A percentile compares a stretch with the other conserved stretches of the same genome.
These are phyloP conservation scores for Pygocentrus nattereri DNA, from an alignment of 2,797 vertebrate genomes.

Conservation along the genomic window DNA sequence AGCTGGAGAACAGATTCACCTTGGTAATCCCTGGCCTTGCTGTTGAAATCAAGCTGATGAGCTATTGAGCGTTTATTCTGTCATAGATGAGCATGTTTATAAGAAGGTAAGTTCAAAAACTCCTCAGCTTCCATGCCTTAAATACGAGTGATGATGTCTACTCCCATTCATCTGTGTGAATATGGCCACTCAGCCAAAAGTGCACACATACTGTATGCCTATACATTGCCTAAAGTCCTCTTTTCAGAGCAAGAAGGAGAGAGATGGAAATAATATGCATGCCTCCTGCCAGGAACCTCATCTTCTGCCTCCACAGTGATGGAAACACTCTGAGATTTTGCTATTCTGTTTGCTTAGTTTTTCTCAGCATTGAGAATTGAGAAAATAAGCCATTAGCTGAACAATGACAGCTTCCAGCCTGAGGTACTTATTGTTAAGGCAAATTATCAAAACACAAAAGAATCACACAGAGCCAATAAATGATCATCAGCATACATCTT, in stretches of 20 bases:
- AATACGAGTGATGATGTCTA: constrained; percentile 39
- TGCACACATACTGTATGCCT: neutral
- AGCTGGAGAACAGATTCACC: neutral
- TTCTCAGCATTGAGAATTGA: constrained; percentile 3
- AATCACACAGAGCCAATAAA: constrained; percentile 35
- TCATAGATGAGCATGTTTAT: constrained; percentile 22
- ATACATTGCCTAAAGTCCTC: constrained; percentile 23
- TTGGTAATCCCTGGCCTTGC: neutral
- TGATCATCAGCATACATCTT: constrained; percentile 33
- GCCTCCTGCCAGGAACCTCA: constrained; percentile 36
- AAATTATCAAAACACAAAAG: constrained; percentile 33
- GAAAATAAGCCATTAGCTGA: constrained; percentile 31
- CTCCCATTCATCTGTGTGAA: constrained; percentile 36
- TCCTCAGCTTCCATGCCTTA: neutral
- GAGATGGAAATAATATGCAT: constrained; percentile 12
- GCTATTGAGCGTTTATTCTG: constrained; percentile 2
- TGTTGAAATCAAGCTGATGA: constrained; percentile 7
- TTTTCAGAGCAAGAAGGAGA: constrained; percentile 43
- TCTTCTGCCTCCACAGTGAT: constrained; percentile 42
- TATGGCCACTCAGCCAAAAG: constrained; percentile 14
- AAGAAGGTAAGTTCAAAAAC: constrained; percentile 21
- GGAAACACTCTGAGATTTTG: constrained; percentile 40
- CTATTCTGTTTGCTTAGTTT: constrained; percentile 24
- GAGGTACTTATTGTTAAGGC: constrained; percentile 38
- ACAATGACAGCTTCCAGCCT: constrained; percentile 29